Evolutionary conservation across 2,888 invertebrate genomes (phyloP).

Genomic region (Tinea trinotella): DNA sequence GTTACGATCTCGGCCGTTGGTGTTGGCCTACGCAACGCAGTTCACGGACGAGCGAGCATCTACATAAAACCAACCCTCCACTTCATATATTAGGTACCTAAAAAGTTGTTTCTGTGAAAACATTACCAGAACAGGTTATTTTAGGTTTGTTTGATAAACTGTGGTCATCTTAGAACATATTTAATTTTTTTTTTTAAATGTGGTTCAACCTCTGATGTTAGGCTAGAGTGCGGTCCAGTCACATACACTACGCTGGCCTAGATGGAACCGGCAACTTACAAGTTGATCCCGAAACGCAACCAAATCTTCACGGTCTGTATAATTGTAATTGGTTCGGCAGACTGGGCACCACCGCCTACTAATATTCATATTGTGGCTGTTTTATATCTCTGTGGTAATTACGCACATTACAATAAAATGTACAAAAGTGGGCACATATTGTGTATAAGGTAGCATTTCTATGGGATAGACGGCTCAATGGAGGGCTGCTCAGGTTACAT

Average conservation of each 20-base stretch:
- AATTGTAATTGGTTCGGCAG: no score
- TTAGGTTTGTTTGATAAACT: neutral
- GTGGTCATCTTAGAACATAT: neutral
- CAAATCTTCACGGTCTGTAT: no score
- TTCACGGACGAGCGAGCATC: constrained; percentile 12
- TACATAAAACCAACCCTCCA: constrained; percentile 1
- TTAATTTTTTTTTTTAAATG: neutral
- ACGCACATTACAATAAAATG: no score
- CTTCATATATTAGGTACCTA: no score
- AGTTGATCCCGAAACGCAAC: no score
- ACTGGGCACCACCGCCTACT: no score
- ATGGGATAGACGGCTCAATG: neutral
- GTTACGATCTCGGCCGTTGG: constrained; percentile 31
- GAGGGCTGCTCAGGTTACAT: constrained; percentile 3
- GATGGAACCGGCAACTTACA: no score
- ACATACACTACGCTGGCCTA: no score
- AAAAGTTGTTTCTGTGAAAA: neutral
- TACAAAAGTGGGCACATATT: neutral
- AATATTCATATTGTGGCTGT: no score
- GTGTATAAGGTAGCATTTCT: neutral
- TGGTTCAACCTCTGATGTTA: neutral
- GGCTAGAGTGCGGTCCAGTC: no score
- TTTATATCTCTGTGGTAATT: no score
- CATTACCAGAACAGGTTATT: constrained; percentile 5
- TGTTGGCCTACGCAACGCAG: constrained; percentile 1